Base-by-base conservation (phyloP, 2,113 vertebrate genomes). In the Lophochroa leadbeateri region DNA sequence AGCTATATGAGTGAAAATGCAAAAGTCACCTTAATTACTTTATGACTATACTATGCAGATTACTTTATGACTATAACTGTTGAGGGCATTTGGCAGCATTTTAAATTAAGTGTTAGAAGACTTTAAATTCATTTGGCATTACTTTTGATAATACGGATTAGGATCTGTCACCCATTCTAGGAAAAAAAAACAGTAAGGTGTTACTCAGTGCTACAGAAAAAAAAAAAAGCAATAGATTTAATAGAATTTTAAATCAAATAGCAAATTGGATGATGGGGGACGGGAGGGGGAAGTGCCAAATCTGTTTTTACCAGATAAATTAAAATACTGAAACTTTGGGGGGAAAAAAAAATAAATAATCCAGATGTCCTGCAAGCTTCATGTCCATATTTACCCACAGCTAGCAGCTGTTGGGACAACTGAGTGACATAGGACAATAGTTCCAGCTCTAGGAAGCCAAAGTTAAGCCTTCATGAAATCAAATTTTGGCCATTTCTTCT, bases 251-350 rank as follows among this genome's bases (percentile, higher is more conserved):
- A 7, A 65, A 80, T 44, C 10, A 57, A 61, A 78, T 52, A 68
- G 3, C 11, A 58, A 69, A 47, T 4, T 58, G 18, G n/a, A 67
- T 0, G 8, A 43, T 15, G 13, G 21, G 12, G 10, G 0, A 3
- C 1, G 10, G 4, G n/a, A 63, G 11, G 7, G 27, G 4, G 5
- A 17, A 2, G 7, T 44, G 24, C 2, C 9, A 37, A 15, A 25
- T 52, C 7, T 77, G 4, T 5, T 78, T 91, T 89, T 65, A 65
- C 21, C 4, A 63, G 31, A 16, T 29, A 71, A 67, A 68, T 35
- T 37, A 46, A 85, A 85, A 76, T 47, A 12, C 6, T n/a, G 29
- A 79, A 43, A 37, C 5, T 46, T 65, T 46, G 11, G 53, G 31
- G 29, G 43, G 23, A 13, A 4, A 21, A 37, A 80, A 16, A 41